phyloP scores from a whole-genome alignment of 23 tunicate species.

The Aplidium turbinatum region DNA sequence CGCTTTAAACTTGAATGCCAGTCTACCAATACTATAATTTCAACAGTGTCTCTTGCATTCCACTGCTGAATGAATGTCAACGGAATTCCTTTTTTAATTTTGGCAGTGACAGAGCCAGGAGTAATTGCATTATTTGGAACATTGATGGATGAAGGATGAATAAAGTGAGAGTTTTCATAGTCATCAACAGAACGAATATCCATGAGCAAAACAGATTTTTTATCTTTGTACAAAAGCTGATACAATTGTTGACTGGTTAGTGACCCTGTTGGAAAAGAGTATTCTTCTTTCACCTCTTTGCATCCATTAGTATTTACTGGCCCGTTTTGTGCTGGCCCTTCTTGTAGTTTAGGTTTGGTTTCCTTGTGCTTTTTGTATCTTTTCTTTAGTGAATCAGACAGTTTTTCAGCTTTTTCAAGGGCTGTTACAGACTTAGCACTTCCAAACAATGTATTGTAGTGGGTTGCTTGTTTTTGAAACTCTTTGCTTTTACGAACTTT shows the following conservation, averaged over 20 bases:
- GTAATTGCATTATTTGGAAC: constrained; percentile 58
- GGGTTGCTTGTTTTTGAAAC: constrained; percentile 47
- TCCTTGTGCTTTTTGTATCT: constrained; percentile 28
- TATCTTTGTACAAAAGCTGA: constrained; percentile 30
- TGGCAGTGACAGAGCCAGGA: constrained; percentile 68
- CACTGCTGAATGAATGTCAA: constrained; percentile 32
- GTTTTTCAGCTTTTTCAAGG: constrained; percentile 62
- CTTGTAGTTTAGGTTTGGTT: constrained; percentile 10
- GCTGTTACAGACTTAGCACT: constrained; percentile 38
- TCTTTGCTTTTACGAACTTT: constrained; percentile 55
- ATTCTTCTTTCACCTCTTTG: neutral
- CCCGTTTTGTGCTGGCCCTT: neutral
- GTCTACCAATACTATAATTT: constrained; percentile 68
- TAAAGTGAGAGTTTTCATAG: constrained; percentile 55
- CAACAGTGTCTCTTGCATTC: constrained; percentile 61
- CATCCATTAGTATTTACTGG: neutral
- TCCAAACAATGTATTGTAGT: constrained; percentile 51
- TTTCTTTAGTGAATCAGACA: constrained; percentile 44
- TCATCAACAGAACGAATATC: constrained; percentile 61
- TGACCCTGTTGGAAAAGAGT: constrained; percentile 9
- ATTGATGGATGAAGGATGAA: constrained; percentile 57
- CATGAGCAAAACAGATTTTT: constrained; percentile 46
- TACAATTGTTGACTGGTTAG: constrained; percentile 38
- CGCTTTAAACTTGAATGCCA: constrained; percentile 53
- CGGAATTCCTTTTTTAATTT: constrained; percentile 69